These are phyloP conservation scores for Drosophila biarmipes DNA, from an alignment of 1,140 invertebrate species.

Conservation along the genomic window DNA sequence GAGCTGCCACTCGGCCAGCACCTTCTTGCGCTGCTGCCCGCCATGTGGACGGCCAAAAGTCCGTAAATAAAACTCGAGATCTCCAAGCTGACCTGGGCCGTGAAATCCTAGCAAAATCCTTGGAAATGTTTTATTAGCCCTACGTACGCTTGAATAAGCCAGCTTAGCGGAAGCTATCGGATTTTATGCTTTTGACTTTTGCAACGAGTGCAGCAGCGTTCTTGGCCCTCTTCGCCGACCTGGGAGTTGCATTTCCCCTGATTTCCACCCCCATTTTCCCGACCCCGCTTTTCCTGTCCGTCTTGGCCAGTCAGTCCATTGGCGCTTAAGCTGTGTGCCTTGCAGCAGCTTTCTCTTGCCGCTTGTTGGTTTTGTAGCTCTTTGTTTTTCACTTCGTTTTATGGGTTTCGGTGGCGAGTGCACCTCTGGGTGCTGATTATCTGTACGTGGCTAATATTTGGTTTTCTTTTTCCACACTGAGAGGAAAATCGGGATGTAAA, in stretches of 20 bases:
- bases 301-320: constrained; percentile 54
- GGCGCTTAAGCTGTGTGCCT: constrained; percentile 69
- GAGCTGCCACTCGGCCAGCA: constrained; percentile 11
- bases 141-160: constrained; percentile 81
- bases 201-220: constrained; percentile 50
- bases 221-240: constrained; percentile 31
- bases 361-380: constrained; percentile 19
- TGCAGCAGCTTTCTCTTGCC: constrained; percentile 55
- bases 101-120: constrained; percentile 76
- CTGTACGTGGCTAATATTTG: constrained; percentile 58
- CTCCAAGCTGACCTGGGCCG: constrained; percentile 46
- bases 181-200: constrained; percentile 83
- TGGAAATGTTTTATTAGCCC: constrained; percentile 83
- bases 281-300: constrained; percentile 21
- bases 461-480: constrained; percentile 7
- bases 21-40: not conserved
- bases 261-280: constrained; percentile 1
- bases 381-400: constrained; percentile 42
- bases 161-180: constrained; percentile 83
- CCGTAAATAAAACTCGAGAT: constrained; percentile 56
- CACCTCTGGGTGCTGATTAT: constrained; percentile 72
- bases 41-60: constrained; percentile 48
- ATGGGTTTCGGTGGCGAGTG: constrained; percentile 21
- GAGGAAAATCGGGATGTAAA: not conserved
- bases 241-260: constrained; percentile 50